Percentiles rank a stretch among this genome's conserved stretches.
Conservation (phyloP, 2,888 invertebrate genomes). For the Scrobipalpa atriplicella region DNA sequence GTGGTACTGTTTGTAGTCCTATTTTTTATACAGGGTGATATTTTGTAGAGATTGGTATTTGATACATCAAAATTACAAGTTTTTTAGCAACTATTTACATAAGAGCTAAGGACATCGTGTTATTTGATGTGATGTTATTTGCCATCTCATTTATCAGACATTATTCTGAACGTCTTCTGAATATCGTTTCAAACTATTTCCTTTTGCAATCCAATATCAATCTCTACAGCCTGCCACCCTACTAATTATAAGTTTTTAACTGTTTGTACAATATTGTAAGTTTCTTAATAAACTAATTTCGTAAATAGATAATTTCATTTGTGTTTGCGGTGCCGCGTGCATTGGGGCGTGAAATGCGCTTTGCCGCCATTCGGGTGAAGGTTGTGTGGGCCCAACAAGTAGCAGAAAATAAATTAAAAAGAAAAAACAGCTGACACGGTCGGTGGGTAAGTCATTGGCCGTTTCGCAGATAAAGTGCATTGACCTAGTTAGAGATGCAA, state of each 20-base stretch:
- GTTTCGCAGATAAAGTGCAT: slow-evolving; percentile 50
- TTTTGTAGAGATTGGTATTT: not conserved
- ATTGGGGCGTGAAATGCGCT: slow-evolving; percentile 67
- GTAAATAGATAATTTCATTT: slow-evolving; percentile 63
- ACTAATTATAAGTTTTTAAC: slow-evolving; percentile 41
- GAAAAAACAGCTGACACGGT: slow-evolving; percentile 34
- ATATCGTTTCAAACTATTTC: not conserved
- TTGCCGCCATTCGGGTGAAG: slow-evolving; percentile 70
- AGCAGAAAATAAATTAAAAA: slow-evolving; percentile 28
- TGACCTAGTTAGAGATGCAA: slow-evolving; percentile 50
- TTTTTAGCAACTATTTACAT: too few relatives aligned
- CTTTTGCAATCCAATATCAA: not conserved
- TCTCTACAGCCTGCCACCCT: not conserved
- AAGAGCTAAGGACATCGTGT: too few relatives aligned
- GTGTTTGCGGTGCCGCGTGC: slow-evolving; percentile 38
- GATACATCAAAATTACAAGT: not conserved
- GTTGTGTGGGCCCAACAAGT: slow-evolving; percentile 60
- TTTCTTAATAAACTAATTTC: slow-evolving; percentile 78
- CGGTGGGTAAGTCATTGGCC: slow-evolving; percentile 37
- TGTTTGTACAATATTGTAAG: slow-evolving; percentile 55
- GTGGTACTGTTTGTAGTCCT: slow-evolving; percentile 47
- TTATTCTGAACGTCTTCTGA: not conserved
- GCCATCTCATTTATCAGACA: too few relatives aligned
- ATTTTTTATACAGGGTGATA: slow-evolving; percentile 61
- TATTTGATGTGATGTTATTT: too few relatives aligned